A percentile compares a stretch with the other conserved stretches of the same genome.
These are phyloP conservation scores for Ptychobarbus kaznakovi DNA, from an alignment of 2,797 vertebrate species.

Conservation along the genomic window DNA sequence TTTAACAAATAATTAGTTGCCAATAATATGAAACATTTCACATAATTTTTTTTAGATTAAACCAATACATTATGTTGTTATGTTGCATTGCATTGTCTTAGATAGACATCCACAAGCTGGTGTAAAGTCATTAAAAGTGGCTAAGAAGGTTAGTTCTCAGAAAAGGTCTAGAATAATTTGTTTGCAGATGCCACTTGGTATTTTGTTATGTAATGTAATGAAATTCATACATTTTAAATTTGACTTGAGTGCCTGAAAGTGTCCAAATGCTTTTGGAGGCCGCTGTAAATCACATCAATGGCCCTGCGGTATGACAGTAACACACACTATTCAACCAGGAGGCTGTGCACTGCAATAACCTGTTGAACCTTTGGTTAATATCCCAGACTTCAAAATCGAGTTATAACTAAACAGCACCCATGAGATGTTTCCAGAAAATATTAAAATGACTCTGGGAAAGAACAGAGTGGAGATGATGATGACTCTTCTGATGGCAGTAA, in stretches of 20 bases:
- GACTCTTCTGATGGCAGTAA: conserved; percentile 28
- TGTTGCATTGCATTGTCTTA: neutral
- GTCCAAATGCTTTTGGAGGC: neutral
- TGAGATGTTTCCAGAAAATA: conserved; percentile 29
- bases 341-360: conserved; percentile 8
- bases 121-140: neutral
- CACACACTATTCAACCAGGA: neutral
- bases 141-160: neutral
- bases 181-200: conserved; percentile 15
- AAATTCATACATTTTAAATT: conserved; percentile 16
- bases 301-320: neutral
- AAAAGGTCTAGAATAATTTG: neutral
- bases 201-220: conserved; percentile 42
- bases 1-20: neutral
- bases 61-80: neutral
- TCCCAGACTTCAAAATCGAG: conserved; percentile 24
- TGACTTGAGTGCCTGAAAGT: conserved; percentile 18
- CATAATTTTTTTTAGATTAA: neutral
- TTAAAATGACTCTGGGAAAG: conserved; percentile 28
- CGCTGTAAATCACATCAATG: conserved; percentile 8
- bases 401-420: conserved; percentile 22
- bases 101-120: neutral
- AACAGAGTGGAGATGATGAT: conserved; percentile 23
- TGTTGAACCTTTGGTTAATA: conserved; percentile 25
- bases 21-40: neutral